Evolutionary conservation across 1,140 invertebrate genomes (phyloP).

Genomic region (Drosophila teissieri): DNA sequence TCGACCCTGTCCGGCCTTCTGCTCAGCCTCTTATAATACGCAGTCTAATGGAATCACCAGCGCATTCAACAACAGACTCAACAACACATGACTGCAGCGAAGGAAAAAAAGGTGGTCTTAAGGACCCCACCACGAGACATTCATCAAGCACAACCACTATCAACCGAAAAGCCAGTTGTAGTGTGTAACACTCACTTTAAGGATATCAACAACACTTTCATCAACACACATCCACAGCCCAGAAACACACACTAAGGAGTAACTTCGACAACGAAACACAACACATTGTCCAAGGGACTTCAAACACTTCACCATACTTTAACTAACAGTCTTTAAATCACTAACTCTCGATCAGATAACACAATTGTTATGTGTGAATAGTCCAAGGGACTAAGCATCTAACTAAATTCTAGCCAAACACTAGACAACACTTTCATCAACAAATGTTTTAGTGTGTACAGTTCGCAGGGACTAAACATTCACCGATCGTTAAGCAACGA

Average conservation of each 20-base stretch:
- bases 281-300: too few relatives aligned
- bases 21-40: slow-evolving; percentile 70
- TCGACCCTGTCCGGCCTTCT: slow-evolving; percentile 62
- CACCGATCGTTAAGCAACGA: background rate
- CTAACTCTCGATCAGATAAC: background rate
- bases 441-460: background rate
- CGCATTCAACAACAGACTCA: slow-evolving; percentile 21
- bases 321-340: slow-evolving; percentile 5
- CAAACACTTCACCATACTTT: background rate
- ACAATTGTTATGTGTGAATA: background rate
- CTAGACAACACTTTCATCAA: background rate
- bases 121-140: background rate
- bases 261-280: background rate
- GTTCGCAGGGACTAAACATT: background rate
- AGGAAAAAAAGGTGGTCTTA: background rate
- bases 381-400: background rate
- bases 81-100: slow-evolving; percentile 27
- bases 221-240: slow-evolving; percentile 1
- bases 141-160: slow-evolving; percentile 1
- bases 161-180: background rate
- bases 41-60: slow-evolving; percentile 29
- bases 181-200: slow-evolving; percentile 19
- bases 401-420: background rate
- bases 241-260: background rate
- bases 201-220: slow-evolving; percentile 9